Conservation (phyloP, 2,888 invertebrate species). For the Unio pictorum region DNA sequence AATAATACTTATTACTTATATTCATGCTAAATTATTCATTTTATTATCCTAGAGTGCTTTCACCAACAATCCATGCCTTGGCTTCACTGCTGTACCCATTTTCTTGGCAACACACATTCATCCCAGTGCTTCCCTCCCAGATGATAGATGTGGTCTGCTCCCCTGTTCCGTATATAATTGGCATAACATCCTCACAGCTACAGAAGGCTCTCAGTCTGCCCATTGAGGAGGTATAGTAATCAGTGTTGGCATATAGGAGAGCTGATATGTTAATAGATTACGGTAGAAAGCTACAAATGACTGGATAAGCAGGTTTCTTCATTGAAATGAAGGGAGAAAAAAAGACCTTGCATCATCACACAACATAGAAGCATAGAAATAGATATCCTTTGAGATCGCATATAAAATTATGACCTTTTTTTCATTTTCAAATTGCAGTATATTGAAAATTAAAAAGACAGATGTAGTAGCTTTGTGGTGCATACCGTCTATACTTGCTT, state of each 20-base stretch:
- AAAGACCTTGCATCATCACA: too few species aligned
- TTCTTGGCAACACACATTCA: constrained; percentile 87
- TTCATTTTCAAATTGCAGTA: too few species aligned
- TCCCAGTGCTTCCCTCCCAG: constrained; percentile 81
- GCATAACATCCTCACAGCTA: constrained; percentile 75
- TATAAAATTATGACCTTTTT: too few species aligned
- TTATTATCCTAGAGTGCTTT: constrained; percentile 76
- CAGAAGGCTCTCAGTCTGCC: constrained; percentile 67
- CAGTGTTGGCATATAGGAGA: background rate
- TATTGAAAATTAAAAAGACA: too few species aligned
- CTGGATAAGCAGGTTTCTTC: too few species aligned
- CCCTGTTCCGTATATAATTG: constrained; percentile 85
- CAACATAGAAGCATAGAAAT: too few species aligned
- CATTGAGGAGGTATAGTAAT: constrained; percentile 75
- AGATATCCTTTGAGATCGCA: too few species aligned
- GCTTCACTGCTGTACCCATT: constrained; percentile 85
- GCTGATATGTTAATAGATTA: too few species aligned
- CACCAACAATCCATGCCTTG: constrained; percentile 83
- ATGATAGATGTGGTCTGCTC: constrained; percentile 80
- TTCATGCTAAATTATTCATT: background rate
- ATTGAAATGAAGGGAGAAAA: too few species aligned
- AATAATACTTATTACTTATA: background rate
- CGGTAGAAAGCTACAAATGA: too few species aligned
- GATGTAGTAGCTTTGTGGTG: too few species aligned
- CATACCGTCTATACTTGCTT: too few species aligned